phyloP scores from a whole-genome alignment of 2,797 vertebrate species.

The Poecilia wingei region DNA sequence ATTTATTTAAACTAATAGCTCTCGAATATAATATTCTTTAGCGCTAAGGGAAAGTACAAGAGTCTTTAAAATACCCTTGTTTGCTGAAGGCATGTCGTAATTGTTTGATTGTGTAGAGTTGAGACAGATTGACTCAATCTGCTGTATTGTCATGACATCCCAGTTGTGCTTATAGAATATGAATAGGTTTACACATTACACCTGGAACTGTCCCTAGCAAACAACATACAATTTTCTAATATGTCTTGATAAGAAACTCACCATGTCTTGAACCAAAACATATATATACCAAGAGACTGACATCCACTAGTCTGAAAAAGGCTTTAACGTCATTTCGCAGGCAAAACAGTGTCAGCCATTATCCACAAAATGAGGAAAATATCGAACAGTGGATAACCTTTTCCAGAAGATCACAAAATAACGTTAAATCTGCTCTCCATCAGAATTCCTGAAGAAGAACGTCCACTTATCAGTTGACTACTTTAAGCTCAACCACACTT shows the following conservation, averaged over 20 bases:
- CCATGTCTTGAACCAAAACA: too few relatives aligned
- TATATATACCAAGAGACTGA: not conserved
- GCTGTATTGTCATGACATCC: not conserved
- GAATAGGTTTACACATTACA: not conserved
- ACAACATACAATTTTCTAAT: not conserved
- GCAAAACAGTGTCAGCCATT: not conserved
- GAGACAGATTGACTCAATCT: constrained; percentile 19
- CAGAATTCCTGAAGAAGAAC: not conserved
- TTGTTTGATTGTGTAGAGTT: constrained; percentile 34
- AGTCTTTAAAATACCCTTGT: constrained; percentile 44
- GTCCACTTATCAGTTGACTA: not conserved
- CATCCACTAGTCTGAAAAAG: not conserved
- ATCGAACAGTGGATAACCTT: not conserved
- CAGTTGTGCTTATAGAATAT: not conserved
- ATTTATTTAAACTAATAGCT: too few relatives aligned
- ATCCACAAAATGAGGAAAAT: not conserved
- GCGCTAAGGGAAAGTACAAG: constrained; percentile 25
- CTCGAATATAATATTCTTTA: constrained; percentile 23
- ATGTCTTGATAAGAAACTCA: not conserved
- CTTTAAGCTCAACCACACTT: not conserved
- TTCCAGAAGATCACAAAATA: not conserved
- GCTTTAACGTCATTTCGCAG: not conserved
- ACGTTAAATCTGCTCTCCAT: not conserved
- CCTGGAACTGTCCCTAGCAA: not conserved
- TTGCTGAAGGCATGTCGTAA: constrained; percentile 33